Conservation (phyloP, 2,888 invertebrate species). For the Ctenicera cuprea region DNA sequence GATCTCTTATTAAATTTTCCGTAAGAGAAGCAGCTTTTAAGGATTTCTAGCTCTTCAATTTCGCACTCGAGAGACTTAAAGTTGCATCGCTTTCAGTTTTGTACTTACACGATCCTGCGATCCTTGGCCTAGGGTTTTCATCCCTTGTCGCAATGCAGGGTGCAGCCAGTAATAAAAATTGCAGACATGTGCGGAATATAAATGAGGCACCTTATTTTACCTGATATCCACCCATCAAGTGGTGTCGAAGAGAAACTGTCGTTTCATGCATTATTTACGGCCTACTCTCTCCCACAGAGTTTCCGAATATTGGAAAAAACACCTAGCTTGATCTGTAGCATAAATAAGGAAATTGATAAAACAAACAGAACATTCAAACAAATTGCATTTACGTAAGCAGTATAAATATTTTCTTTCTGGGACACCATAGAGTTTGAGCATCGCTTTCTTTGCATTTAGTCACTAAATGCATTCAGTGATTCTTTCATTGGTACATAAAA, state of each 20-base stretch:
- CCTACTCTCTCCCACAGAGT: not conserved
- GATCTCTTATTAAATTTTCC: constrained; percentile 27
- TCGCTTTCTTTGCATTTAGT: no score
- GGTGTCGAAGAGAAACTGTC: constrained; percentile 26
- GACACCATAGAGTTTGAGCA: no score
- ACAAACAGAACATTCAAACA: not conserved
- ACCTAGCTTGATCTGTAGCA: constrained; percentile 12
- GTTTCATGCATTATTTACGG: constrained; percentile 29
- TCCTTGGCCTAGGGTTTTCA: not conserved
- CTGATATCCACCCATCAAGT: constrained; percentile 14
- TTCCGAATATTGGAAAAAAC: constrained; percentile 16
- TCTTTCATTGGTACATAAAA: no score
- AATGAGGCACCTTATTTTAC: constrained; percentile 18
- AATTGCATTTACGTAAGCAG: no score
- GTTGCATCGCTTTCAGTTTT: constrained; percentile 10
- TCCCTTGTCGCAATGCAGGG: not conserved
- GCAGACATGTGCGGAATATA: constrained; percentile 14
- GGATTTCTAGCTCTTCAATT: constrained; percentile 1
- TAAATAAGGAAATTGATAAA: constrained; percentile 16
- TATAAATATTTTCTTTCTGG: no score
- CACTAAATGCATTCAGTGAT: no score
- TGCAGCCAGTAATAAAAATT: constrained; percentile 11
- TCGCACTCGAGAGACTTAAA: not conserved
- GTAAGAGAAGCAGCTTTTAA: not conserved
- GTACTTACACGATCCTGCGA: not conserved